Evolutionary conservation across 2,888 invertebrate genomes (phyloP).

Genomic region (Pteria penguin): DNA sequence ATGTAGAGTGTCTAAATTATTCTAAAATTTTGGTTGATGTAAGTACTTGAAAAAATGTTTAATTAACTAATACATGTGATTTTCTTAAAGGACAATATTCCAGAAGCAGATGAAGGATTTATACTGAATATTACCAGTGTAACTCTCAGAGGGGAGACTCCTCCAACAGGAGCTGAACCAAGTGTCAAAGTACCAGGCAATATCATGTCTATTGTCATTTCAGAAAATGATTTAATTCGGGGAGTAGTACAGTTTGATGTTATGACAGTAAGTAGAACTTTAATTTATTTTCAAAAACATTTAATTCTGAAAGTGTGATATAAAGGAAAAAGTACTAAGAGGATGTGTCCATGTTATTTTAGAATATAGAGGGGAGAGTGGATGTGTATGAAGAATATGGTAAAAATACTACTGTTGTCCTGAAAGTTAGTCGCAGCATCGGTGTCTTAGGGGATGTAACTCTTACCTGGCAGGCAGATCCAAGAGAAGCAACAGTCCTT

Average conservation of each 20-base stretch:
- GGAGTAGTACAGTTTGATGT: slow-evolving; percentile 77
- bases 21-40: no score
- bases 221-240: slow-evolving; percentile 77
- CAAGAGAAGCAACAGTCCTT: slow-evolving; percentile 67
- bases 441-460: slow-evolving; percentile 71
- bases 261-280: slow-evolving; percentile 71
- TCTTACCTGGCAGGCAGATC: slow-evolving; percentile 75
- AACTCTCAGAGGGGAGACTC: slow-evolving; percentile 54
- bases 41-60: background rate
- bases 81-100: slow-evolving; percentile 70
- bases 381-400: slow-evolving; percentile 76
- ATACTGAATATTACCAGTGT: slow-evolving; percentile 76
- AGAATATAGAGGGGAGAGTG: slow-evolving; percentile 76
- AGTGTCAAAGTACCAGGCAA: slow-evolving; percentile 71
- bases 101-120: slow-evolving; percentile 76
- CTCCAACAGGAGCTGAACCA: slow-evolving; percentile 65
- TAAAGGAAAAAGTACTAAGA: no score
- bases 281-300: no score
- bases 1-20: no score
- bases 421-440: slow-evolving; percentile 66
- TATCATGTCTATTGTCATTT: slow-evolving; percentile 67
- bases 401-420: slow-evolving; percentile 60
- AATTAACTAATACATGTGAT: background rate
- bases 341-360: slow-evolving; percentile 19
- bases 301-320: no score